Conservation (phyloP, 1,140 invertebrate genomes). For the Ceratina australensis region DNA sequence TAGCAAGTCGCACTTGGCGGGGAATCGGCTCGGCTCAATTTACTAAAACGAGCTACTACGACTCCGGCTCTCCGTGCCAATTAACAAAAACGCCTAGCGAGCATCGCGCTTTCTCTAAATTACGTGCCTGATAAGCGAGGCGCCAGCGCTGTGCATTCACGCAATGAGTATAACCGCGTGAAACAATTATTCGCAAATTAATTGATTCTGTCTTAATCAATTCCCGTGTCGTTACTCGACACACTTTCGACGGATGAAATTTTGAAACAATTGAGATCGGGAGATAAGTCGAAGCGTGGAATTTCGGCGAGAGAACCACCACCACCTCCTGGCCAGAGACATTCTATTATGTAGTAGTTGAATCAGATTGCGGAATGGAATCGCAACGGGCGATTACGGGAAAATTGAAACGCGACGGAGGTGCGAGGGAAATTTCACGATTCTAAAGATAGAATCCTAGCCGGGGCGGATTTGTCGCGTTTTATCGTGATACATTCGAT, state of each 20-base stretch:
- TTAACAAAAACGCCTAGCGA: slow-evolving; percentile 8
- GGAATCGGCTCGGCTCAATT: slow-evolving; percentile 16
- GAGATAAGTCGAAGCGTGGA: neutral
- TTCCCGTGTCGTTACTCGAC: no score
- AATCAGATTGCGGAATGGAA: slow-evolving; percentile 20
- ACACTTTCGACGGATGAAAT: no score
- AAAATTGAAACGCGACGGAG: slow-evolving; percentile 24
- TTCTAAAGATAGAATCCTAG: slow-evolving; percentile 18
- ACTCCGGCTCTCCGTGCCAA: slow-evolving; percentile 24
- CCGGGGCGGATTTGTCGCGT: slow-evolving; percentile 2
- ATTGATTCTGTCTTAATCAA: no score
- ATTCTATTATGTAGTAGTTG: slow-evolving; percentile 17
- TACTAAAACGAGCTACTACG: slow-evolving; percentile 31
- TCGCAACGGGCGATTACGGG: neutral
- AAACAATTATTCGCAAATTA: no score
- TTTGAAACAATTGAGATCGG: neutral
- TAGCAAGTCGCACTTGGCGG: slow-evolving; percentile 11
- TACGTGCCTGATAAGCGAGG: no score
- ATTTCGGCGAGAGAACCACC: neutral
- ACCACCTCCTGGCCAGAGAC: slow-evolving; percentile 6
- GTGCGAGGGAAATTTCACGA: neutral
- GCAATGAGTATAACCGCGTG: no score
- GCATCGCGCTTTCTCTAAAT: neutral
- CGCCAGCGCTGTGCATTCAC: no score
- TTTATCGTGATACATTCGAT: slow-evolving; percentile 26